A percentile compares a stretch with the other conserved stretches of the same genome.
These are phyloP conservation scores for Matsumurasca onukii DNA, from an alignment of 1,140 invertebrate species.

Conservation along the genomic window DNA sequence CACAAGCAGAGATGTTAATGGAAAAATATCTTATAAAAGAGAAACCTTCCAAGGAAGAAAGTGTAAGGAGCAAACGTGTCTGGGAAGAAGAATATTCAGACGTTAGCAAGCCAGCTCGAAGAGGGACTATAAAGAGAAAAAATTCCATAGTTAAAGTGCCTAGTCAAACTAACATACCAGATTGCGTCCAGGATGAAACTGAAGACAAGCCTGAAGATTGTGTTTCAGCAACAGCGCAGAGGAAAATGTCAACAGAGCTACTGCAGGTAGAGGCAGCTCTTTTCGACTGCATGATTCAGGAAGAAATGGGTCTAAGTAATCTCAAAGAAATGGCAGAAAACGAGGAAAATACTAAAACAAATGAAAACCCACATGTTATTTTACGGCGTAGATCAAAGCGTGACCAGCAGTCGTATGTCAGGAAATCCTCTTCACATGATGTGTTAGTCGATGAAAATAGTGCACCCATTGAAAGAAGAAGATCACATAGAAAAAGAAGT, in stretches of 20 bases:
- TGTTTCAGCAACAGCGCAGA: not conserved
- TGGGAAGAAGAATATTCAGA: slow-evolving; percentile 17
- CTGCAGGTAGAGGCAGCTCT: slow-evolving; percentile 45
- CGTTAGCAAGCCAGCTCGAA: slow-evolving; percentile 8
- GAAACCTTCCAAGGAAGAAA: slow-evolving; percentile 50
- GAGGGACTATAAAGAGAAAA: slow-evolving; percentile 34
- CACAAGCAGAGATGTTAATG: slow-evolving; percentile 67
- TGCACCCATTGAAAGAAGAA: slow-evolving; percentile 8
- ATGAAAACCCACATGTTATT: too few species aligned
- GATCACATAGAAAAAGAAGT: slow-evolving; percentile 12
- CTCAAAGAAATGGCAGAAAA: slow-evolving; percentile 5
- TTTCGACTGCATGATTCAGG: slow-evolving; percentile 50
- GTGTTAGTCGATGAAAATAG: not conserved
- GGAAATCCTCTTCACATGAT: not conserved
- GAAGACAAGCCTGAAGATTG: not conserved
- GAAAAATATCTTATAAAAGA: slow-evolving; percentile 75
- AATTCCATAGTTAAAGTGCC: slow-evolving; percentile 9
- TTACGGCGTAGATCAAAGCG: not conserved
- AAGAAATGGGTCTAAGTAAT: slow-evolving; percentile 43
- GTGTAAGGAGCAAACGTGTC: slow-evolving; percentile 38
- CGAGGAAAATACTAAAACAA: not conserved
- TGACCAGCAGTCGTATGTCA: not conserved
- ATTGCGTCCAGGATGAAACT: too few species aligned
- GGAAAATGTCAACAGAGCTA: slow-evolving; percentile 36
- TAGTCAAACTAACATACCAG: too few species aligned